phyloP scores from a whole-genome alignment of 2,113 vertebrate genomes.

The Crotalus viridis region DNA sequence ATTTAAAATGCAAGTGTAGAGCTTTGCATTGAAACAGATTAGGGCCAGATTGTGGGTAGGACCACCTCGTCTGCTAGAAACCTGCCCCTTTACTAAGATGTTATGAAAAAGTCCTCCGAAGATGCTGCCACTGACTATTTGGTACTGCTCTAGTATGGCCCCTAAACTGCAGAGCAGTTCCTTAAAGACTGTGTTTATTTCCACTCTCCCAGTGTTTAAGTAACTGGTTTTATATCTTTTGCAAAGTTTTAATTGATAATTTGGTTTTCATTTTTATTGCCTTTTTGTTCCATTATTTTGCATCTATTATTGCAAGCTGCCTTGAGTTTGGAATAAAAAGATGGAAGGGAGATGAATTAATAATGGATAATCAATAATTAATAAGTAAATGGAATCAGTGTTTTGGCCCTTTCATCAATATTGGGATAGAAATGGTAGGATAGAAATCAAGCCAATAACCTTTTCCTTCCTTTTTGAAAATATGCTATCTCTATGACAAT shows the following conservation, averaged over 20 bases:
- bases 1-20: not conserved
- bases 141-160: not conserved
- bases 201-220: not conserved
- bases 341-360: not conserved
- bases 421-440: not conserved
- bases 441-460: not conserved
- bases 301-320: not conserved
- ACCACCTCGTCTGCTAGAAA: not conserved
- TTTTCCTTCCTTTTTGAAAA: not conserved
- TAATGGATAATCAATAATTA: not conserved
- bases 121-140: not conserved
- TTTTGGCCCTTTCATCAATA: not conserved
- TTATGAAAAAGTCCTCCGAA: not conserved
- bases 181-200: not conserved
- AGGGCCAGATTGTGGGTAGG: not conserved
- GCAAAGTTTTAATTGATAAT: not conserved
- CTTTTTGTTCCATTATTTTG: not conserved
- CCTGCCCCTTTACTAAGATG: not conserved
- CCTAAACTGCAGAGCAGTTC: not conserved
- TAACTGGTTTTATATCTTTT: not conserved
- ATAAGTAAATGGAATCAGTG: not conserved
- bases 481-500: not conserved
- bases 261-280: not conserved
- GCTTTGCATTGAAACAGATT: not conserved
- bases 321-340: not conserved